phyloP scores from a whole-genome alignment of 1,140 invertebrate species.

The Drosophila nebulosa region DNA sequence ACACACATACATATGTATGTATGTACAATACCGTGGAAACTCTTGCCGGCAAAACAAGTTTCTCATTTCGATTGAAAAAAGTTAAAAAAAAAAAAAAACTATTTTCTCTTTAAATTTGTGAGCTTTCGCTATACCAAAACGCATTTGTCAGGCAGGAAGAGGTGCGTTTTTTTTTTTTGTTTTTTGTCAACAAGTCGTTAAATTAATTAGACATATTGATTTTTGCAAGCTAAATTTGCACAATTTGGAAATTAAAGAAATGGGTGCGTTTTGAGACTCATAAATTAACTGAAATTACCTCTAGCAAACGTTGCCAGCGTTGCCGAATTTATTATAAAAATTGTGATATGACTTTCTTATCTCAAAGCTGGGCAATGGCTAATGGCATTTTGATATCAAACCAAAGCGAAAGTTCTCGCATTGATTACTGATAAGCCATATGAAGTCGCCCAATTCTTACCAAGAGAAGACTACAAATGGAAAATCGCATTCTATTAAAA shows the following conservation, averaged over 20 bases:
- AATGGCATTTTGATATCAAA: constrained; percentile 44
- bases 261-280: constrained; percentile 6
- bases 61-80: background rate
- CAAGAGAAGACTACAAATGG: background rate
- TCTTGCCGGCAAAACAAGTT: background rate
- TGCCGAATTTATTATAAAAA: background rate
- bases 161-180: constrained; percentile 38
- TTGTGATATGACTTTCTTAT: constrained; percentile 38
- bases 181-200: constrained; percentile 35
- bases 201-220: constrained; percentile 56
- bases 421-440: constrained; percentile 35
- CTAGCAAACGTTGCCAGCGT: background rate
- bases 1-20: background rate
- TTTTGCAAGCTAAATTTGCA: constrained; percentile 26
- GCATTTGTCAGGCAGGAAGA: constrained; percentile 39
- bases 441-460: constrained; percentile 8
- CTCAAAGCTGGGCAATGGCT: constrained; percentile 18
- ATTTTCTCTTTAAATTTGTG: constrained; percentile 23
- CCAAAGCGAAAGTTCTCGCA: constrained; percentile 32
- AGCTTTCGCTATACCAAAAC: constrained; percentile 3
- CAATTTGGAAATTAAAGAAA: constrained; percentile 19
- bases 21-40: constrained; percentile 4
- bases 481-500: background rate
- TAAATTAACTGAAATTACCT: background rate
- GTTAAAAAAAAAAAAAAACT: constrained; percentile 10